These are phyloP conservation scores for Daptonema setosum DNA, from an alignment of 2,888 invertebrate genomes.

Conservation along the genomic window DNA sequence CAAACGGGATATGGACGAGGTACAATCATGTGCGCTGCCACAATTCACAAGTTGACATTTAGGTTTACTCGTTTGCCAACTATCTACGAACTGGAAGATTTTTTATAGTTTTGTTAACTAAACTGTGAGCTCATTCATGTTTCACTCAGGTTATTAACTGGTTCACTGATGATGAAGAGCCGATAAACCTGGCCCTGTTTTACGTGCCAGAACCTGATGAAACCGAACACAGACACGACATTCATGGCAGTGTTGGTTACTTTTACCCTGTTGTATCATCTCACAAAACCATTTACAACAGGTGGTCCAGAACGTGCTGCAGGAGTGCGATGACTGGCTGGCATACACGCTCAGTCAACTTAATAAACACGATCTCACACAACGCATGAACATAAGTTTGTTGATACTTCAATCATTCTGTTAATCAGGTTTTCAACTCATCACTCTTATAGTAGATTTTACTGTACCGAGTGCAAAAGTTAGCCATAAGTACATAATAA, in stretches of 20 bases:
- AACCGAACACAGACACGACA: slow-evolving; percentile 18
- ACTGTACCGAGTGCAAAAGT: too few species aligned
- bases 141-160: slow-evolving; percentile 9
- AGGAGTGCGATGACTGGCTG: not conserved
- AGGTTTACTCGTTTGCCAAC: too few species aligned
- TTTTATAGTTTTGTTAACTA: not conserved
- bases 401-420: too few species aligned
- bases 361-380: not conserved
- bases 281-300: too few species aligned
- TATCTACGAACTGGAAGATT: too few species aligned
- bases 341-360: not conserved
- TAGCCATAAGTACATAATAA: too few species aligned
- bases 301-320: not conserved
- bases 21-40: too few species aligned
- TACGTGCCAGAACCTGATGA: slow-evolving; percentile 23
- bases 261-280: not conserved
- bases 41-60: not conserved
- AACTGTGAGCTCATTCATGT: not conserved
- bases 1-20: not conserved
- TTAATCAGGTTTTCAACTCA: too few species aligned
- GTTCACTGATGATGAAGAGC: slow-evolving; percentile 14
- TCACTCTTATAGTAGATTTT: too few species aligned
- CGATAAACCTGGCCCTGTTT: slow-evolving; percentile 13
- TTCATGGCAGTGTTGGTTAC: not conserved
- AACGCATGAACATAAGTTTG: too few species aligned